Base-by-base conservation (phyloP, 1,140 invertebrate genomes). In the Subanguina moxae region DNA sequence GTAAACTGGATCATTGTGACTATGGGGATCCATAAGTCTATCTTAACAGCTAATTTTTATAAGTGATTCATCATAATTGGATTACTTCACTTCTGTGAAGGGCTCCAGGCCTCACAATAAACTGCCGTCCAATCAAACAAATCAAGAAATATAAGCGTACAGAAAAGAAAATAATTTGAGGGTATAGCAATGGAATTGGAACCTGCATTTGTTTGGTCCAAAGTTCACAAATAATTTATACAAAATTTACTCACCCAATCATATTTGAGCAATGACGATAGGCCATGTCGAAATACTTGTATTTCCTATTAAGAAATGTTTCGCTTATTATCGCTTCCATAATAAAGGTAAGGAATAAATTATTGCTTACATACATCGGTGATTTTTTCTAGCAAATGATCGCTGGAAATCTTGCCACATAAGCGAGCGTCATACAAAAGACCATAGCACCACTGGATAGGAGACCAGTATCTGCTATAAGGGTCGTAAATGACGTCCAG, bases 101-200 rank as follows among this genome's bases (percentile, higher is more conserved):
- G 8, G 59, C 63, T 21, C 48, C 68, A 57, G 32, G 32, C 15
- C 75, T 28, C 5, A 57, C 46, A 23, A 80, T 74, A 62, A 70
- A 73, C 64, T 81, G 79, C 30, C 81, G 52, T 25, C 69, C 64
- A 38, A 81, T 62, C 13, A 81, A 67, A 43, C 78, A 82, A 32
- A 81, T 70, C n/a, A 74, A 17, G 66, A 83, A 81, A 61, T 83
- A 80, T 23, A 80, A 28, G 30, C 80, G 62, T 27, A 80, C 78
- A 11, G 75, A 68, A 19, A 82, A 63, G 59, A 82, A 82, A 27
- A 81, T 75, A 23, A 83, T 71, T 68, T 80, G 80, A 42, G 78
- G 78, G 64, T 80, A 80, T 27, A 78, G 69, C 5, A 80, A 56
- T 1, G 78, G 78, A 13, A 80, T 68, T 3, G 78, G 78, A 13